These are phyloP conservation scores for Aphyosemion australe DNA, from an alignment of 2,113 vertebrate genomes.

Conservation along the genomic window DNA sequence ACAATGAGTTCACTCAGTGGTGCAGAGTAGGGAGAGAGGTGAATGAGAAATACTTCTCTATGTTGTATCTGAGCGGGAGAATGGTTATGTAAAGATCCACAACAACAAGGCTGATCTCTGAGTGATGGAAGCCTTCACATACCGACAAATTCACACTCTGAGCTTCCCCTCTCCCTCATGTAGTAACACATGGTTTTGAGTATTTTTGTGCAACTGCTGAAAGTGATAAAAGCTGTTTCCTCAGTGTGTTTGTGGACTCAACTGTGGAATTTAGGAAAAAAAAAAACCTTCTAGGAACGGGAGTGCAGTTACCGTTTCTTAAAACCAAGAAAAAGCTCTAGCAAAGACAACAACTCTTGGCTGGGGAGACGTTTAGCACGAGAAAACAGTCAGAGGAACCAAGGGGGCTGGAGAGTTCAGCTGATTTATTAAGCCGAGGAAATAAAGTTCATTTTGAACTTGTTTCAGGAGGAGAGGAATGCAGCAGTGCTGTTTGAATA, in stretches of 20 bases:
- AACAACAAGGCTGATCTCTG: too few species aligned
- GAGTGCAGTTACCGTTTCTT: slow-evolving; percentile 22
- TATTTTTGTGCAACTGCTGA: slow-evolving; percentile 29
- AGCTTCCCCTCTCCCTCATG: slow-evolving; percentile 20
- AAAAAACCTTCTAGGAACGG: too few species aligned
- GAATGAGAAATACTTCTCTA: slow-evolving; percentile 18
- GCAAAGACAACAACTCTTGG: slow-evolving; percentile 58
- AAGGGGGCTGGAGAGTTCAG: neutral
- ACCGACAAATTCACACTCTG: slow-evolving; percentile 40
- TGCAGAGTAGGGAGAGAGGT: neutral
- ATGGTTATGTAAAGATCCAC: too few species aligned
- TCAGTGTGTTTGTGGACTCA: slow-evolving; percentile 12
- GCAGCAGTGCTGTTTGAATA: slow-evolving; percentile 55
- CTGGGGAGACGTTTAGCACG: slow-evolving; percentile 28
- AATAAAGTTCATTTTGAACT: slow-evolving; percentile 76
- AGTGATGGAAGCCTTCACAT: neutral
- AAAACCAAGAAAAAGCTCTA: slow-evolving; percentile 56
- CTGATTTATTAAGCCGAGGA: slow-evolving; percentile 82
- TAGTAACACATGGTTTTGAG: slow-evolving; percentile 36
- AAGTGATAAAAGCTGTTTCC: slow-evolving; percentile 67
- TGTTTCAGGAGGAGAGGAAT: slow-evolving; percentile 63
- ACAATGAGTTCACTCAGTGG: slow-evolving; percentile 12
- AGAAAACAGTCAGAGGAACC: slow-evolving; percentile 20
- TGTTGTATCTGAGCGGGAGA: slow-evolving; percentile 17
- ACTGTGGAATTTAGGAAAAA: neutral